Conservation (phyloP, 2,113 vertebrate genomes). For the Toxostoma redivivum region DNA sequence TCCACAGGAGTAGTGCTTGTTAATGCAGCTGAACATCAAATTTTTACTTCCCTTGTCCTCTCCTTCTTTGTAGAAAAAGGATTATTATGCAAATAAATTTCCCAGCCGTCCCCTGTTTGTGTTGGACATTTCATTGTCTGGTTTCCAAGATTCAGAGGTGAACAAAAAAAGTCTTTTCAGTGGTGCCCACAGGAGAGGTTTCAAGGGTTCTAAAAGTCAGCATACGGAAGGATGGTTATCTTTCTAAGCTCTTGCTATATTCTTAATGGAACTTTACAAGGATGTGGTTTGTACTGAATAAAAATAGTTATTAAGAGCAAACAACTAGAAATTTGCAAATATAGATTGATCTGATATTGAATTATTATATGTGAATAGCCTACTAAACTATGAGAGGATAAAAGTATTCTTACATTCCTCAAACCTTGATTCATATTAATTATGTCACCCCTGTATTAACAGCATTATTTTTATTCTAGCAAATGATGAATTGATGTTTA, state of each 20-base stretch:
- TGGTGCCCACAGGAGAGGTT: neutral
- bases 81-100: neutral
- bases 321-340: neutral
- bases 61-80: neutral
- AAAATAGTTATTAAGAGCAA: neutral
- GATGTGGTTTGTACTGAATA: neutral
- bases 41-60: neutral
- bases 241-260: neutral
- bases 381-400: neutral
- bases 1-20: neutral
- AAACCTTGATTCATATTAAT: neutral
- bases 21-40: neutral
- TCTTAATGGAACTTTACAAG: neutral
- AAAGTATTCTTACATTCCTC: neutral
- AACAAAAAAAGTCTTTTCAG: neutral
- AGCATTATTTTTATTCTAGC: neutral
- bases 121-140: neutral
- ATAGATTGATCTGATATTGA: neutral
- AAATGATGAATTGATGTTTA: neutral
- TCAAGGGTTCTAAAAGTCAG: neutral
- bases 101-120: neutral
- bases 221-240: neutral
- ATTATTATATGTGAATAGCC: neutral
- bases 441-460: neutral
- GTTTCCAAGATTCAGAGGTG: neutral